Base-by-base conservation (phyloP, 2,113 vertebrate genomes). In the Chaenocephalus aceratus region DNA sequence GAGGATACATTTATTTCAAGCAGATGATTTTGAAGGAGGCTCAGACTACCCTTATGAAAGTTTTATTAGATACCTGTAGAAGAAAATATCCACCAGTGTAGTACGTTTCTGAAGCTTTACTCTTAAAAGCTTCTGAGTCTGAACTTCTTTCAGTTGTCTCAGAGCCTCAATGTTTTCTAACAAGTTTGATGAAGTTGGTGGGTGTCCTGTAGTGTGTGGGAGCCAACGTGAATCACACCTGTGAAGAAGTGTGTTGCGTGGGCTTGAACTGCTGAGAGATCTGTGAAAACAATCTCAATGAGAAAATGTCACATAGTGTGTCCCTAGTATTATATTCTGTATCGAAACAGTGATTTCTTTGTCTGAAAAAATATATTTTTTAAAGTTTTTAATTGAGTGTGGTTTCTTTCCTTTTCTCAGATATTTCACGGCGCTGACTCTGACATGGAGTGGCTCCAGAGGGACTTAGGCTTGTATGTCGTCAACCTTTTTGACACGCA, bases 401-500 rank as follows among this genome's bases (percentile, higher is more conserved):
- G 2, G 21, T 58, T 45, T 60, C 1, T 76, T 21, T 30, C 57
- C 11, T 53, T 48, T 15, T 67, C 16, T 41, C 87, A 97, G 98
- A 96, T 99, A 67, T 96, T 99, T 86, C 98, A 99, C 0, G 98
- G 98, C 2, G 97, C 97, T 0, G 98, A 99, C 81, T 98, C 97
- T 0, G 98, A 99, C 46, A 94, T 99, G 0, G 98, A 99, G 76
- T 99, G 98, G 98, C 96, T 99, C 6, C 98, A 99, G 74, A 97
- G 96, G 71, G 98, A 99, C 93, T 97, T 99, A 0, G 97, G 98
- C 16, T 84, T 99, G 61, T 99, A 99, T 1, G 94, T 99, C 7
- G 97, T 99, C 88, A 98, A 97, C 86, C 87, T 99, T 91, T 99
- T 99, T 66, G 98, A 99, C 84, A 99, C 97, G 1, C 98, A 99